phyloP scores from a whole-genome alignment of 2,888 invertebrate species.

The Athrips mouffetella region DNA sequence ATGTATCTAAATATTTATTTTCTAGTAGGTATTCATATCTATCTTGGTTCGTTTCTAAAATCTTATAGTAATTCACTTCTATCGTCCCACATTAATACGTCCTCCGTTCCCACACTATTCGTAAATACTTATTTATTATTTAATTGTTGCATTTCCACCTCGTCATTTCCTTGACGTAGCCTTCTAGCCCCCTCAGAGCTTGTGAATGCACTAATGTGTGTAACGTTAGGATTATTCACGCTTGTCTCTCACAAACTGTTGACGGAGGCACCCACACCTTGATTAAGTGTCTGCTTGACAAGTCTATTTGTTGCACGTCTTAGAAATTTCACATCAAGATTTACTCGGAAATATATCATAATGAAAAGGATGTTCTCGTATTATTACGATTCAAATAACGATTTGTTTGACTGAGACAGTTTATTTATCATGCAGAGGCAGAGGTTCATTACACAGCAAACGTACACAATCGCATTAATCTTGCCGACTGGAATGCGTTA shows the following conservation, averaged over 20 bases:
- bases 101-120: background rate
- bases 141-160: conserved; percentile 3
- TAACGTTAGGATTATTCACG: conserved; percentile 43
- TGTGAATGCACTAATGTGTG: conserved; percentile 31
- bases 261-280: conserved; percentile 52
- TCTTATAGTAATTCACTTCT: background rate
- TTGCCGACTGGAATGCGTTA: background rate
- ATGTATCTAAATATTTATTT: too few species aligned
- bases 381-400: background rate
- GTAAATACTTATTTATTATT: background rate
- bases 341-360: background rate
- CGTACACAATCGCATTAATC: background rate
- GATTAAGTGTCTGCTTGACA: conserved; percentile 51
- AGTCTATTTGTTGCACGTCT: conserved; percentile 45
- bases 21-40: too few species aligned
- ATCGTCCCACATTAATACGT: background rate
- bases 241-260: conserved; percentile 36
- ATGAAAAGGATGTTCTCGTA: background rate
- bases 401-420: background rate
- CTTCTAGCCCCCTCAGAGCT: background rate
- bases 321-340: conserved; percentile 21
- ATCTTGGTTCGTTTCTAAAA: background rate
- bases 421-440: background rate
- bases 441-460: background rate
- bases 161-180: background rate